phyloP scores from a whole-genome alignment of 2,888 invertebrate species.

The Anorthoa munda region DNA sequence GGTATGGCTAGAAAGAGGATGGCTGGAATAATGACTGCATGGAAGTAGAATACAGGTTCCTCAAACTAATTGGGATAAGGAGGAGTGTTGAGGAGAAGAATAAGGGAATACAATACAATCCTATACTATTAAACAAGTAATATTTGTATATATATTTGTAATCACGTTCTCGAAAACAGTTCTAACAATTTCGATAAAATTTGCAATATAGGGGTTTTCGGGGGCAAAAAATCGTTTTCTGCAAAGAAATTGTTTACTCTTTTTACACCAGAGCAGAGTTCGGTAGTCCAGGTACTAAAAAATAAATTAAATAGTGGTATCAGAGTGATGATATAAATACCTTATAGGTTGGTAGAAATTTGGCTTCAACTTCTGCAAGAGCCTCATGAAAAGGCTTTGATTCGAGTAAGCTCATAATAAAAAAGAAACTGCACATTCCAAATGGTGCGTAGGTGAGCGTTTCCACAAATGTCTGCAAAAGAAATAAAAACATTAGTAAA shows the following conservation, averaged over 20 bases:
- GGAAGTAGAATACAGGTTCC: not conserved
- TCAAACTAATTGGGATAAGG: not conserved
- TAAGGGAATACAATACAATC: too few species aligned
- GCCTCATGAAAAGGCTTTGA: slow-evolving; percentile 92
- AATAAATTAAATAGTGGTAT: too few species aligned
- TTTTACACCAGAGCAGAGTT: too few species aligned
- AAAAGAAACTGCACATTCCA: slow-evolving; percentile 95
- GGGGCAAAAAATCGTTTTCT: too few species aligned
- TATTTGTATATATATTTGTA: too few species aligned
- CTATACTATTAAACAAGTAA: too few species aligned
- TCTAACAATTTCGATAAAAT: too few species aligned
- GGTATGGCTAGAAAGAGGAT: not conserved
- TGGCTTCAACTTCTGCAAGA: slow-evolving; percentile 92
- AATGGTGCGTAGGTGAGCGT: slow-evolving; percentile 94
- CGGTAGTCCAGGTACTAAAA: too few species aligned
- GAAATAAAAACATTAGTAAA: slow-evolving; percentile 25
- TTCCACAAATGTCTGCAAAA: slow-evolving; percentile 93
- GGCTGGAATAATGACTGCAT: not conserved
- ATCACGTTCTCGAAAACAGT: too few species aligned
- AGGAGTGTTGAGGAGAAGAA: too few species aligned
- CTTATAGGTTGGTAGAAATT: slow-evolving; percentile 94
- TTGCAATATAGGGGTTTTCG: too few species aligned
- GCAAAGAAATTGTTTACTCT: too few species aligned
- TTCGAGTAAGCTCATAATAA: slow-evolving; percentile 94
- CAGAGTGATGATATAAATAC: slow-evolving; percentile 76